Percentiles rank a stretch among this genome's conserved stretches.
phyloP scores from a whole-genome alignment of 1,140 invertebrate species.

The Bombus affinis region DNA sequence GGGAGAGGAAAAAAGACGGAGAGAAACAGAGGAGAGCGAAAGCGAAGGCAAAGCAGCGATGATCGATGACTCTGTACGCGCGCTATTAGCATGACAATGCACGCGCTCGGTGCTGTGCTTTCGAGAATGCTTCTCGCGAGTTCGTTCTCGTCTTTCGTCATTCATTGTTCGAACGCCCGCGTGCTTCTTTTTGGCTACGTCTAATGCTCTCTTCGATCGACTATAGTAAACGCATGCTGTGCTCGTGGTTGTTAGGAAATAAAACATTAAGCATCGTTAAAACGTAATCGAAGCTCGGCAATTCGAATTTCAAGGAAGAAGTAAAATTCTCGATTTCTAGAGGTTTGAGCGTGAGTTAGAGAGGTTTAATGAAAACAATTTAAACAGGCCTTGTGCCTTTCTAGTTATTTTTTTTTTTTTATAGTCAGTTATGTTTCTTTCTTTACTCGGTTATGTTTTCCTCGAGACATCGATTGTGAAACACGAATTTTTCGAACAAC shows the following conservation, averaged over 20 bases:
- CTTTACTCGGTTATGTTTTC: too few relatives aligned
- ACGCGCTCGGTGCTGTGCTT: not conserved
- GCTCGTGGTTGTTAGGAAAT: not conserved
- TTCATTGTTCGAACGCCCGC: slow-evolving; percentile 49
- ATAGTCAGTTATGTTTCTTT: too few relatives aligned
- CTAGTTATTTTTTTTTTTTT: too few relatives aligned
- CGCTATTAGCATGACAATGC: slow-evolving; percentile 67
- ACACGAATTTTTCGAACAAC: not conserved
- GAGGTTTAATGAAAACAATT: too few relatives aligned
- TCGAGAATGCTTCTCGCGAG: slow-evolving; percentile 24
- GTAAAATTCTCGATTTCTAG: too few relatives aligned
- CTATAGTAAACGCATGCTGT: too few relatives aligned
- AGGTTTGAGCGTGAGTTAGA: too few relatives aligned
- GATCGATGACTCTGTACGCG: slow-evolving; percentile 62
- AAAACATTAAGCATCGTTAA: not conserved
- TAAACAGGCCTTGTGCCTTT: too few relatives aligned
- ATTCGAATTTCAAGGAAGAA: too few relatives aligned
- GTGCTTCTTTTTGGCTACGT: slow-evolving; percentile 19
- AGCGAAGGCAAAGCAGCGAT: slow-evolving; percentile 31
- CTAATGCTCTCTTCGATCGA: slow-evolving; percentile 44
- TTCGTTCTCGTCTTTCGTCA: slow-evolving; percentile 48
- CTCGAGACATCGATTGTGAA: not conserved
- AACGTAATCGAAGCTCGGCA: not conserved
- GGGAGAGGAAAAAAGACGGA: not conserved
- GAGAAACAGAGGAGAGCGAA: not conserved